Conservation (phyloP, 2,888 invertebrate genomes). For the Piscicola geometra region DNA sequence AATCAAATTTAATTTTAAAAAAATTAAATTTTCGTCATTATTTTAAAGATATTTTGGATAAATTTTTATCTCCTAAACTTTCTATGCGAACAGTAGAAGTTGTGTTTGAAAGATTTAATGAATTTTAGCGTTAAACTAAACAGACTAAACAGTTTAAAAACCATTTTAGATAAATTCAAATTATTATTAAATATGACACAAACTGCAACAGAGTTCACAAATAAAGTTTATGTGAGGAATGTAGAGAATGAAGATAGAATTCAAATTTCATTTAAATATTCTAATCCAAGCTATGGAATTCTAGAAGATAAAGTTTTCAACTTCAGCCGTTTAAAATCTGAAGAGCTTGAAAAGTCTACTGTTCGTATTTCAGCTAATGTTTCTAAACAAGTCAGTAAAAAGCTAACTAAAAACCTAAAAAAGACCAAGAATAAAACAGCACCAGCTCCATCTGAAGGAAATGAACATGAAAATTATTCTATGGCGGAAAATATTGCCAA, state of each 20-base stretch:
- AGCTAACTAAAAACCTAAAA: conserved; percentile 36
- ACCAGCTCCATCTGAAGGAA: background rate
- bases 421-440: conserved; percentile 6
- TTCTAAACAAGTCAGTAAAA: conserved; percentile 39
- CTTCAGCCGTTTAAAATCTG: conserved; percentile 40
- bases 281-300: background rate
- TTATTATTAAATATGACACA: background rate
- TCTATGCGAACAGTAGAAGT: too few relatives aligned
- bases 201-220: background rate
- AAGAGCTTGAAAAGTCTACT: conserved; percentile 40
- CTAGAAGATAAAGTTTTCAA: conserved; percentile 38
- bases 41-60: too few relatives aligned
- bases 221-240: conserved; percentile 35
- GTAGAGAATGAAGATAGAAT: conserved; percentile 39
- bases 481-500: background rate
- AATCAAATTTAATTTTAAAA: too few relatives aligned
- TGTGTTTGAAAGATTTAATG: background rate
- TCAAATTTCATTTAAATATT: conserved; percentile 39
- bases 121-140: background rate
- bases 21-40: too few relatives aligned
- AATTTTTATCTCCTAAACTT: too few relatives aligned
- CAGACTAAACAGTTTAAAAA: background rate
- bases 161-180: background rate
- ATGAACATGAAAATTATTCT: background rate
- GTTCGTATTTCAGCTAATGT: conserved; percentile 39